Evolutionary conservation across 2,113 vertebrate species (phyloP).

Genomic region (Lates calcarifer): DNA sequence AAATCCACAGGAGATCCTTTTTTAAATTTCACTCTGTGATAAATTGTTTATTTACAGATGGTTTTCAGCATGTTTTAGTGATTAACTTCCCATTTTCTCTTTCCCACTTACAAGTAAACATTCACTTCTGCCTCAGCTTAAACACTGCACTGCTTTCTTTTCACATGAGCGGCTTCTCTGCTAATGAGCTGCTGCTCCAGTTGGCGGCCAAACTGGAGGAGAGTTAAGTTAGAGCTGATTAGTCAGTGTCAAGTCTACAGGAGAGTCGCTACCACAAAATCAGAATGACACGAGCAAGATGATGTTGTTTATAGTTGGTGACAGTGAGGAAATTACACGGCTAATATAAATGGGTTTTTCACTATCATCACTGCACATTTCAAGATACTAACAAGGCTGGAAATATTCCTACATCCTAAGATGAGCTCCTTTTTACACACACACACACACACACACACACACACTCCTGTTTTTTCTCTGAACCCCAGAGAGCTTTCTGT

Average conservation of each 20-base stretch:
- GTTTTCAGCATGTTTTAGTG: neutral
- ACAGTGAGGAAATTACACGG: neutral
- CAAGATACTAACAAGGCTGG: neutral
- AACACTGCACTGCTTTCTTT: neutral
- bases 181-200: conserved; percentile 30
- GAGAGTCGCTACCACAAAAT: neutral
- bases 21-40: neutral
- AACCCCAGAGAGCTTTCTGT: conserved; percentile 1
- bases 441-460: conserved; percentile 7
- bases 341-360: too few species aligned
- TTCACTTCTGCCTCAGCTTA: neutral
- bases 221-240: conserved; percentile 8
- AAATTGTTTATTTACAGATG: neutral
- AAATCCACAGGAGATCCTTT: neutral
- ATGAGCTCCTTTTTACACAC: neutral
- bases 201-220: neutral
- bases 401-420: neutral
- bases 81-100: neutral
- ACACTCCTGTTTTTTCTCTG: neutral
- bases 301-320: neutral
- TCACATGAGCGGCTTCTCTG: conserved; percentile 10
- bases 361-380: neutral
- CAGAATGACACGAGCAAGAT: neutral
- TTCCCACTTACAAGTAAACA: neutral
- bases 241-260: conserved; percentile 2